A percentile compares a stretch with the other conserved stretches of the same genome.
Conservation (phyloP, 2,797 vertebrate genomes). For the Rallus crepitans region DNA sequence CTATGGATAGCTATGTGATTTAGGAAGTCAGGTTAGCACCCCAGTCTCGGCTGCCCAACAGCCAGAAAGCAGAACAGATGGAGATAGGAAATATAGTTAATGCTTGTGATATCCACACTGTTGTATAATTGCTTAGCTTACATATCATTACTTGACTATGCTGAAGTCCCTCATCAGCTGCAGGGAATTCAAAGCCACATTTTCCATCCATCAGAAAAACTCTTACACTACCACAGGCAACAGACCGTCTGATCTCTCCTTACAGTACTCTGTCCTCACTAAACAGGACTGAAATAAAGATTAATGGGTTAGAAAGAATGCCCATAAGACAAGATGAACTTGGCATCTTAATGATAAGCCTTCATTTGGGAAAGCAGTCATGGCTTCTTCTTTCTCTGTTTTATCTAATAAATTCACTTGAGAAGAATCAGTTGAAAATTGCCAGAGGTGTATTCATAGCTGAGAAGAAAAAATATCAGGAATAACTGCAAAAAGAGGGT, state of each 20-base stretch:
- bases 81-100: background rate
- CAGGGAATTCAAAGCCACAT: background rate
- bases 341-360: background rate
- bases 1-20: background rate
- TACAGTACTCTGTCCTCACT: background rate
- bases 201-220: constrained; percentile 5
- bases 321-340: background rate
- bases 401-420: background rate
- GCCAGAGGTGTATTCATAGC: background rate
- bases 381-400: background rate
- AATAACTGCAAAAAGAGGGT: background rate
- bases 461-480: background rate
- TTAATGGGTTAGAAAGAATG: background rate
- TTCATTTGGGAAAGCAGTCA: background rate
- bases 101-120: background rate
- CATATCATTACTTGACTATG: background rate
- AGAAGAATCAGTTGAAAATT: background rate
- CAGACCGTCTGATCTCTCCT: background rate
- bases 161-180: background rate
- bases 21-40: background rate
- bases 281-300: background rate
- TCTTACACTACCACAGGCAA: background rate
- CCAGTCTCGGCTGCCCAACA: background rate
- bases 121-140: background rate
- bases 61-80: background rate